Evolutionary conservation across 92 coral and sea anemone species (phyloP).

Genomic region (Phenganax stokvisi): DNA sequence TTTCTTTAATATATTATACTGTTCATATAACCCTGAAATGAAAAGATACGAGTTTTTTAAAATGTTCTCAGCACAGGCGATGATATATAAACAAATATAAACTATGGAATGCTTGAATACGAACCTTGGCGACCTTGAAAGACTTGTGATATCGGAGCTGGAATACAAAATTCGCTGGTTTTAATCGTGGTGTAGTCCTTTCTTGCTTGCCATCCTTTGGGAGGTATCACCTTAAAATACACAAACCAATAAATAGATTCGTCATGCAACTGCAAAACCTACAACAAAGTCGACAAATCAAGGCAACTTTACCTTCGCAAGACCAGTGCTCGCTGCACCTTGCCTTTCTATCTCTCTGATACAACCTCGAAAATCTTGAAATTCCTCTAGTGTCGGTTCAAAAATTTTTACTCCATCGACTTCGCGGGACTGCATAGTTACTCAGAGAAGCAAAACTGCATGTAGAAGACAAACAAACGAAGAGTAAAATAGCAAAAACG

Average conservation of each 20-base stretch:
- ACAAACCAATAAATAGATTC: background rate
- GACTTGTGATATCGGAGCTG: conserved; percentile 91
- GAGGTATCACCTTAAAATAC: conserved; percentile 74
- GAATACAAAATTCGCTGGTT: conserved; percentile 65
- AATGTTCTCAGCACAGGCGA: background rate
- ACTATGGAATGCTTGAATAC: background rate
- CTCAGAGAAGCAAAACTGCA: background rate
- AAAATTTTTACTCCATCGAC: conserved; percentile 82
- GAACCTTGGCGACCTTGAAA: conserved; percentile 91
- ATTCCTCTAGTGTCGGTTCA: conserved; percentile 87
- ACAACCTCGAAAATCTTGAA: conserved; percentile 75
- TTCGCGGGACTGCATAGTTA: conserved; percentile 63
- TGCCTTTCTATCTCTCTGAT: conserved; percentile 85
- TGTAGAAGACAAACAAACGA: conserved; percentile 28
- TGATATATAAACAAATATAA: background rate
- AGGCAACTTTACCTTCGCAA: conserved; percentile 68
- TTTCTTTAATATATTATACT: conserved; percentile 92
- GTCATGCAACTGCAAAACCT: background rate
- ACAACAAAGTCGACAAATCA: background rate
- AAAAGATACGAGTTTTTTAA: background rate
- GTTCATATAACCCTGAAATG: conserved; percentile 71
- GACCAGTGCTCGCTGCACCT: conserved; percentile 90
- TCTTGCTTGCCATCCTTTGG: conserved; percentile 89
- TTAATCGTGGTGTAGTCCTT: conserved; percentile 53
- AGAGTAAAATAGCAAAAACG: background rate